Evolutionary conservation across 2,888 invertebrate genomes (phyloP), one percentile per base, ranked within the genome.

Genomic region (Dicyrtomina minuta): DNA sequence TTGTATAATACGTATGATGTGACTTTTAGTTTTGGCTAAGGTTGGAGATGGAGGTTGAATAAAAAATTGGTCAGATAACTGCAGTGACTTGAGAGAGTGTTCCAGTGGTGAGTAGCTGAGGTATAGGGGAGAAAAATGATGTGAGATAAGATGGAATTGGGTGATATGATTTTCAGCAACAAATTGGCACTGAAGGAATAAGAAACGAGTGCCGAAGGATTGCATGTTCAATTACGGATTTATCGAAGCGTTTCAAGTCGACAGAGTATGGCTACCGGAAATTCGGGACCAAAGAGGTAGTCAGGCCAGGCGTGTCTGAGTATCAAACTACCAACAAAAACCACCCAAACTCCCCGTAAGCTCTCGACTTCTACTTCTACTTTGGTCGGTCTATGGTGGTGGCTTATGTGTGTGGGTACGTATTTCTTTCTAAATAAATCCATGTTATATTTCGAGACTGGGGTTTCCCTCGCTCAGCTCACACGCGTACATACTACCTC

Each of bases 211-310:
- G 44, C 43, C 58, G 62, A 68, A 64, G 53, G 60, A 64, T 65
- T 72, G 68, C 61, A 69, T 72, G 68, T 55, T 66, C 56, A 66
- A 55, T 59, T 55, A 64, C 43, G 51, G 58, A 44, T 56, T 66
- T 53, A 70, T 62, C 72, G 44, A 72, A 70, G 66, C 68, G 70
- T 72, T 66, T 66, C 62, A 58, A 66, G 65, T 66, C 24, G 56
- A 15, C 64, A 53, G 27, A 53, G 39, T 51, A 73, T 71, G 73
- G 71, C 71, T 53, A 73, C 71, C 73, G 73, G 73, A 73, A 73
- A 73, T 72, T 71, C 71, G 69, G 71, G 44, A 53, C 53, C 41
- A 41, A 41, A 41, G 44, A 71, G 64, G 68, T 59, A 68, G 58
- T 20, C 46, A 61, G 46, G 27, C 61, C 61, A 61, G 61, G 61